Base-by-base conservation (phyloP, 2,797 vertebrate genomes). In the Sebastes steindachneri region DNA sequence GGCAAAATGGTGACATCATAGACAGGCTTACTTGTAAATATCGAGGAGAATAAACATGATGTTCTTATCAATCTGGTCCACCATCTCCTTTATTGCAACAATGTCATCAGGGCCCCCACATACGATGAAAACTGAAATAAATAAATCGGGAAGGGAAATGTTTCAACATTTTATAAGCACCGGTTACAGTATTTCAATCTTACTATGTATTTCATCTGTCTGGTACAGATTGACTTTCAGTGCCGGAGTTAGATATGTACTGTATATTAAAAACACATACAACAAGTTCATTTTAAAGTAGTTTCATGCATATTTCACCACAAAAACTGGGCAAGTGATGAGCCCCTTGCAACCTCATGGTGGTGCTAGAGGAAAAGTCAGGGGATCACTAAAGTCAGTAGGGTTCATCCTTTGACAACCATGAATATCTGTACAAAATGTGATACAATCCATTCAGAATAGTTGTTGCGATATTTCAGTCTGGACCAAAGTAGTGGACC, bases 41-140 rank as follows among this genome's bases (percentile, higher is more conserved):
- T 99, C 97, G n/a, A 99, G 86, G 54, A 99, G 95, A 85, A 99
- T 93, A 86, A 99, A 96, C 66, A 98, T 77, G 19, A 94, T 93
- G 45, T 98, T 95, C 9, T 91, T 58, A 66, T 94, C 75, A 73
- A 96, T 77, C 0, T 7, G 0, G 6, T n/a, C 25, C 1, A 0
- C 68, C 0, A n/a, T 77, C 1, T 25, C 85, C 65, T 95, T 95
- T 58, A 97, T 84, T 9, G 5, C 2, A 6, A 51, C 0, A 12
- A 98, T 1, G 0, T 95, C 95, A 1, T 73, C 48, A n/a, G 91
- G 92, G 3, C 84, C 89, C 29, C 97, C 97, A 79, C 98, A 99
- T 57, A 96, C 69, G 80, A 99, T 93, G 86, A 99, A 94, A 92
- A 99, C 98, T 99, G 91, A 64, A 66, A 65, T 82, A 1, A 55